Evolutionary conservation across 1,140 invertebrate species (phyloP).

Genomic region (Ostrea denselamellosa): DNA sequence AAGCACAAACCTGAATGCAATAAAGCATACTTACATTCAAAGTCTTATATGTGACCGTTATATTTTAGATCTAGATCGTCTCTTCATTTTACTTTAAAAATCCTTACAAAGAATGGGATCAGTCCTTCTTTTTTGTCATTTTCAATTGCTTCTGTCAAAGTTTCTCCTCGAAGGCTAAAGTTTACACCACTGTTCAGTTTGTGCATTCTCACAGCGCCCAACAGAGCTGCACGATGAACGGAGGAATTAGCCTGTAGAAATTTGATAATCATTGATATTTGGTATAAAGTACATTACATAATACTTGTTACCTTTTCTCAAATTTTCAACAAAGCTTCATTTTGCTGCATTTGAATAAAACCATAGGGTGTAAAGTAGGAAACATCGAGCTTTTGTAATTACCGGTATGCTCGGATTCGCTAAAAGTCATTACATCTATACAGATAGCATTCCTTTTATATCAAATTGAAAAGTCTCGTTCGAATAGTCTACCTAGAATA

Average conservation of each 20-base stretch:
- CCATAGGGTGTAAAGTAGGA: too few relatives aligned
- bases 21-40: neutral
- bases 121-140: constrained; percentile 91
- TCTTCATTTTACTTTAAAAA: neutral
- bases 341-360: too few relatives aligned
- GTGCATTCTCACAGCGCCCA: constrained; percentile 92
- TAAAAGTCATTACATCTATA: too few relatives aligned
- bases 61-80: neutral
- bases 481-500: too few relatives aligned
- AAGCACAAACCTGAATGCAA: constrained; percentile 90
- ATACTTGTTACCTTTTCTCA: too few relatives aligned
- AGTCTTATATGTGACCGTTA: neutral
- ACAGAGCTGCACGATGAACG: constrained; percentile 94
- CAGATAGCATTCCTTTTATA: too few relatives aligned
- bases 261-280: too few relatives aligned
- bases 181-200: constrained; percentile 88
- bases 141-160: constrained; percentile 87
- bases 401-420: too few relatives aligned
- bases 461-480: too few relatives aligned
- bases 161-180: constrained; percentile 89
- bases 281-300: too few relatives aligned
- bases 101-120: constrained; percentile 95
- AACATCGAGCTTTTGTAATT: too few relatives aligned
- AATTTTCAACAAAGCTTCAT: too few relatives aligned
- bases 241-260: constrained; percentile 90